A percentile compares a stretch with the other conserved stretches of the same genome.
These are phyloP conservation scores for Pimpla rufipes DNA, from an alignment of 2,888 invertebrate species.

Conservation along the genomic window DNA sequence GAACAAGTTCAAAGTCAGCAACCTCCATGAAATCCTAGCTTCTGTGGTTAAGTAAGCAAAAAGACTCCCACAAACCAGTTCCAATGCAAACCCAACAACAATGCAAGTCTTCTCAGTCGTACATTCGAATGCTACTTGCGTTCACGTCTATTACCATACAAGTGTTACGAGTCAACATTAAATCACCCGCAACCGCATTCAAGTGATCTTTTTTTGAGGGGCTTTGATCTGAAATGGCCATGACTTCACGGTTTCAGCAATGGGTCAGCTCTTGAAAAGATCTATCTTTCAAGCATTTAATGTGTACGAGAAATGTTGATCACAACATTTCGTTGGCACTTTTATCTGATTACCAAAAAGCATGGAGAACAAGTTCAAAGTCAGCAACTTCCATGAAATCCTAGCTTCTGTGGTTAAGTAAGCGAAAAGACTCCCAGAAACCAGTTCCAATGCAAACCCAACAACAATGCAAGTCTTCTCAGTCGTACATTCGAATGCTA, in stretches of 20 bases:
- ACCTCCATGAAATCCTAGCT: background rate
- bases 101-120: background rate
- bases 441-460: background rate
- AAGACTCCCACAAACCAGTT: background rate
- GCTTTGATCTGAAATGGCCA: conserved; percentile 43
- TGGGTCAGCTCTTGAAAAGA: background rate
- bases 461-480: background rate
- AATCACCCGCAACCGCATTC: conserved; percentile 42
- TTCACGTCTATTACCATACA: background rate
- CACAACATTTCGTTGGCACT: background rate
- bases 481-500: background rate
- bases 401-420: background rate
- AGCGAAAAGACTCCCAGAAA: background rate
- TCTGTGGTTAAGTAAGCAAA: background rate
- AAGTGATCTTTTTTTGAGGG: conserved; percentile 24
- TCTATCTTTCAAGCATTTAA: background rate
- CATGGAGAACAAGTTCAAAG: background rate
- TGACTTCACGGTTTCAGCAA: conserved; percentile 23
- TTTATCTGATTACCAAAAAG: background rate
- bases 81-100: background rate
- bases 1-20: background rate
- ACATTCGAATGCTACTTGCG: background rate
- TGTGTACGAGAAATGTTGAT: no score
- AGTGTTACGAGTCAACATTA: conserved; percentile 12
- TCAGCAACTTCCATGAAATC: background rate